These are phyloP conservation scores for Columba janthina DNA, from an alignment of 2,113 vertebrate genomes.

Conservation along the genomic window DNA sequence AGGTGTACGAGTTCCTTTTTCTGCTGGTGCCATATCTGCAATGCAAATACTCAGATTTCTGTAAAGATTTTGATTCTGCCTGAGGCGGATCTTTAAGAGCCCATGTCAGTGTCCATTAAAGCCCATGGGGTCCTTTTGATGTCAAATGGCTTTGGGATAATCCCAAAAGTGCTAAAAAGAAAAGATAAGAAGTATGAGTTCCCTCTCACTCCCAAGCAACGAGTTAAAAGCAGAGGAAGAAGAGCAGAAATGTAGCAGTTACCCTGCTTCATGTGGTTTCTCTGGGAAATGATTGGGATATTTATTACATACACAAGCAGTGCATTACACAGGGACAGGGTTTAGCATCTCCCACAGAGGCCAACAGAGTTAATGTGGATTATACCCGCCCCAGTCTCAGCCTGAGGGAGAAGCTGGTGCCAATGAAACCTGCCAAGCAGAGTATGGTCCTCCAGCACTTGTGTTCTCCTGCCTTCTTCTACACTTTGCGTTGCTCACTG, in stretches of 20 bases:
- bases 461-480: background rate
- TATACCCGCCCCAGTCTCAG: background rate
- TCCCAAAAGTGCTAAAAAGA: background rate
- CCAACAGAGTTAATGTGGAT: background rate
- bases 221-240: background rate
- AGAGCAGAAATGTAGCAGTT: background rate
- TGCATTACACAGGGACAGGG: no score
- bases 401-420: background rate
- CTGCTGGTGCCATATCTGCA: background rate
- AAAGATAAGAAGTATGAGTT: no score
- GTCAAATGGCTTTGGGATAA: background rate
- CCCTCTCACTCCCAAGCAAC: background rate
- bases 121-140: background rate
- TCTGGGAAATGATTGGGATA: background rate
- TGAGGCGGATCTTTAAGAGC: background rate
- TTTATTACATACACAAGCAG: background rate
- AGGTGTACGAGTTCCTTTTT: background rate
- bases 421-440: background rate
- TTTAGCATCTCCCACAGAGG: background rate
- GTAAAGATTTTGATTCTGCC: background rate
- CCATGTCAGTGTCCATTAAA: background rate
- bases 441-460: accelerated
- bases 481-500: accelerated
- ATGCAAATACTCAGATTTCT: background rate
- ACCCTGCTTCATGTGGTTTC: background rate